Evolutionary conservation across 2,797 vertebrate genomes (phyloP).

Genomic region (Spea hammondii): DNA sequence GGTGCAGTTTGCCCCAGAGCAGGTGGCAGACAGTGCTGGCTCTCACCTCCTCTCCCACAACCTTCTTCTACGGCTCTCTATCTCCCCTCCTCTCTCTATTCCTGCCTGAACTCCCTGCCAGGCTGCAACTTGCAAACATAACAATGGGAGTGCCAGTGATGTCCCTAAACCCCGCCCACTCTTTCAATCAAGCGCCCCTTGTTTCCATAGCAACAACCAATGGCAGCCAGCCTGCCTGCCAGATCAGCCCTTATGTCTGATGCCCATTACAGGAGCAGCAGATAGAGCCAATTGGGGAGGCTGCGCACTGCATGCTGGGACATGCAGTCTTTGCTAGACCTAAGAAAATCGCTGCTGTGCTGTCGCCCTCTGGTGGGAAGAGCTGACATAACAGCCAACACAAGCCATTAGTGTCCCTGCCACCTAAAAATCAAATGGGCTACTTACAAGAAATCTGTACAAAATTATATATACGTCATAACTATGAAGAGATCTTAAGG

Average conservation of each 20-base stretch:
- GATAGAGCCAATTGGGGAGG: slow-evolving; percentile 17
- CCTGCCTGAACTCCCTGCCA: slow-evolving; percentile 47
- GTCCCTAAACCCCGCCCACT: slow-evolving; percentile 27
- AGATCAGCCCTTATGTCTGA: slow-evolving; percentile 16
- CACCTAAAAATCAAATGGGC: too few relatives aligned
- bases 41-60: slow-evolving; percentile 11
- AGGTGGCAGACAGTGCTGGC: slow-evolving; percentile 13
- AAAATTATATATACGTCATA: too few relatives aligned
- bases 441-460: too few relatives aligned
- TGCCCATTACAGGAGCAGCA: slow-evolving; percentile 34
- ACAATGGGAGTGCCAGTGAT: slow-evolving; percentile 40
- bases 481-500: too few relatives aligned
- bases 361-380: slow-evolving; percentile 19
- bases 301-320: slow-evolving; percentile 6
- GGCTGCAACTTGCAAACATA: slow-evolving; percentile 53
- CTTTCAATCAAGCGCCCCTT: slow-evolving; percentile 53
- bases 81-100: slow-evolving; percentile 36
- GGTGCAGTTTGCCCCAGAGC: not conserved
- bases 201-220: slow-evolving; percentile 54
- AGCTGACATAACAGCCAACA: not conserved
- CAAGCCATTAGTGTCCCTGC: not conserved
- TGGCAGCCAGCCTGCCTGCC: slow-evolving; percentile 21
- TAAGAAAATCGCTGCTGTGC: not conserved
- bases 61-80: not conserved
- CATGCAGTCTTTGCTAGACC: slow-evolving; percentile 15